Evolutionary conservation across 2,797 vertebrate species (phyloP).

Genomic region (Oreochromis grahami): DNA sequence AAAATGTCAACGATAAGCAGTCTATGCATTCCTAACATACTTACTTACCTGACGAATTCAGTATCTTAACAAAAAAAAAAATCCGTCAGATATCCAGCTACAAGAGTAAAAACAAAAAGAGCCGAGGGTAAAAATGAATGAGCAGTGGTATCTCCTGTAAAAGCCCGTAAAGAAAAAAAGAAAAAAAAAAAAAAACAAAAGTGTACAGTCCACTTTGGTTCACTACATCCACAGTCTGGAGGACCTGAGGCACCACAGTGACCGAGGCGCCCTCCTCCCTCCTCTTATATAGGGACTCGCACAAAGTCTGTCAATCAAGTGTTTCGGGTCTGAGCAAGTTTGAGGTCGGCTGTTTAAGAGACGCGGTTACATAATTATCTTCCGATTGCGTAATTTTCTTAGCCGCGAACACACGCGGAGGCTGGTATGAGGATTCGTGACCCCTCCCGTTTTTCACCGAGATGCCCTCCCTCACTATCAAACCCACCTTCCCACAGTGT

Average conservation of each 20-base stretch:
- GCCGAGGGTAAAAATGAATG: constrained; percentile 14
- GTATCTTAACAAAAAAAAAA: background rate
- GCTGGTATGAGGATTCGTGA: background rate
- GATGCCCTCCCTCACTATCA: background rate
- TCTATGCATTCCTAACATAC: constrained; percentile 40
- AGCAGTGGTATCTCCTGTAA: constrained; percentile 26
- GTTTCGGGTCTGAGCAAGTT: constrained; percentile 38
- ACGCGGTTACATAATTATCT: constrained; percentile 76
- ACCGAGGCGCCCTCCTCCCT: constrained; percentile 28
- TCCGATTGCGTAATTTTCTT: constrained; percentile 69
- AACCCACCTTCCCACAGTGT: constrained; percentile 4
- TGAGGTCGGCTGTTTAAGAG: constrained; percentile 56
- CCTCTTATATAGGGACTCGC: constrained; percentile 77
- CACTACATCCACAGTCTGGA: constrained; percentile 62
- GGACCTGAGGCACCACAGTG: constrained; percentile 46
- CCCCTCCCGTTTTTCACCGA: constrained; percentile 7
- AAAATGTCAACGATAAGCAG: background rate
- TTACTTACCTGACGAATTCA: constrained; percentile 65
- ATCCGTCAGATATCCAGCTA: constrained; percentile 39
- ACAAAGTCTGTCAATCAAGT: constrained; percentile 76
- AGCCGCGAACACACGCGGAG: constrained; percentile 39
- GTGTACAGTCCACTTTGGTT: constrained; percentile 61
- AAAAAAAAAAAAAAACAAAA: constrained; percentile 26
- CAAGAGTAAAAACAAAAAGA: background rate
- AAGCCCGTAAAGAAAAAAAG: constrained; percentile 21